Conservation (phyloP, 1,140 invertebrate species). For the Anoplolepis gracilipes region DNA sequence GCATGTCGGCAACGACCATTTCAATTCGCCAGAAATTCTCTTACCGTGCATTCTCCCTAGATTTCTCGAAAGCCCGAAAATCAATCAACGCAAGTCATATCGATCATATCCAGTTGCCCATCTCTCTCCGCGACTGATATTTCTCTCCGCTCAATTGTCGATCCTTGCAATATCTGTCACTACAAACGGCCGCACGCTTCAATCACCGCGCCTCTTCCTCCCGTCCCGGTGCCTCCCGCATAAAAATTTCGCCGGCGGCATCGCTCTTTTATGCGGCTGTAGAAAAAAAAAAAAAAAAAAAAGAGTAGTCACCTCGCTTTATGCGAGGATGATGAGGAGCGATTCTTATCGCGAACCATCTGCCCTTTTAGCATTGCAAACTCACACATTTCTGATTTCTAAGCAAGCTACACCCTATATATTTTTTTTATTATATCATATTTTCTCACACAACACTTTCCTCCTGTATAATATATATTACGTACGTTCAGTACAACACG, state of each 20-base stretch:
- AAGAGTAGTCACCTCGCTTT: constrained; percentile 12
- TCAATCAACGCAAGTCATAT: constrained; percentile 24
- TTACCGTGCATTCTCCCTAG: background rate
- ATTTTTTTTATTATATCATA: background rate
- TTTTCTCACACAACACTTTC: background rate
- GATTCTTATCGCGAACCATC: constrained; percentile 24
- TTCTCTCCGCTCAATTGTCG: constrained; percentile 8
- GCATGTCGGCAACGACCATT: background rate
- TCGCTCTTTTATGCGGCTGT: constrained; percentile 17
- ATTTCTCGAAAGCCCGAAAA: background rate
- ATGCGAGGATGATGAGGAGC: constrained; percentile 17
- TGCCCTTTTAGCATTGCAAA: background rate
- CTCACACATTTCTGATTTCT: constrained; percentile 5
- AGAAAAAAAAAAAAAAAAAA: background rate
- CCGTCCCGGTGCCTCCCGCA: background rate
- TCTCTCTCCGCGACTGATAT: background rate
- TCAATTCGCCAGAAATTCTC: constrained; percentile 23
- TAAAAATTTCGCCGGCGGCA: constrained; percentile 44
- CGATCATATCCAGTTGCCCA: constrained; percentile 25
- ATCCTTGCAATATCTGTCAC: constrained; percentile 21
- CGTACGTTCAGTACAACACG: background rate
- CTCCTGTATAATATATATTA: background rate
- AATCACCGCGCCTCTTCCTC: constrained; percentile 9
- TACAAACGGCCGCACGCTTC: constrained; percentile 7
- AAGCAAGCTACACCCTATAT: background rate